Base-by-base conservation (phyloP, 2,113 vertebrate genomes). In the Bolborhynchus lineola region DNA sequence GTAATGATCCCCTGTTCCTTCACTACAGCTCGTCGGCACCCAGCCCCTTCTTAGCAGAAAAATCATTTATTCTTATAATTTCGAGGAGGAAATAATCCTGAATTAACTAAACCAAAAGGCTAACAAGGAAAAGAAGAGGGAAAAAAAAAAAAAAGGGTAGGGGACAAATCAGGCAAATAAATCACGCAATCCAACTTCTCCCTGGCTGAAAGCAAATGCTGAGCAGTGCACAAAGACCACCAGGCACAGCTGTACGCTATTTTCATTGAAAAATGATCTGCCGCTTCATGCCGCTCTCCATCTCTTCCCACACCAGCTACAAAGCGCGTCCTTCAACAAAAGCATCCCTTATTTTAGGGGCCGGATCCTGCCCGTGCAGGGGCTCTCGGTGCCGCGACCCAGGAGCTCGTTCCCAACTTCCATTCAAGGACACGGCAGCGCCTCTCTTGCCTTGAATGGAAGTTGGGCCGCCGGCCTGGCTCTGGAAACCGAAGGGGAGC, bases 231-330 rank as follows among this genome's bases (percentile, higher is more conserved):
- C 96, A 96, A 96, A 96, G 95, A 81, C 42, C 62, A 70, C 91
- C 86, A 68, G 91, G 94, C 96, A 85, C 95, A 96, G 96, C 95
- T 93, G 95, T 84, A 86, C 62, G 89, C 93, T 93, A 84, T 95
- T 96, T 92, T 84, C 96, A 93, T 41, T 86, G 96, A 91, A 95
- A 96, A 95, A 91, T 64, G 83, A 92, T 92, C 95, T 71, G 65
- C 91, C 4, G 80, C 74, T 95, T 84, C 91, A 67, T 26, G 77
- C 92, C 94, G 86, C 84, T 78, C 67, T 95, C 94, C 93, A 13
- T 70, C 95, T 31, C 92, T 89, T 82, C 86, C 93, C 74, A 24
- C 91, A 47, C 5, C 26, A 24, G 74, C 67, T 69, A 75, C 95
- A 49, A 57, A 94, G 84, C 69, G 47, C 91, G 10, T 72, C 82